Percentiles rank a stretch among this genome's conserved stretches.
phyloP scores from a whole-genome alignment of 2,797 vertebrate genomes.

The Falco novaeseelandiae region DNA sequence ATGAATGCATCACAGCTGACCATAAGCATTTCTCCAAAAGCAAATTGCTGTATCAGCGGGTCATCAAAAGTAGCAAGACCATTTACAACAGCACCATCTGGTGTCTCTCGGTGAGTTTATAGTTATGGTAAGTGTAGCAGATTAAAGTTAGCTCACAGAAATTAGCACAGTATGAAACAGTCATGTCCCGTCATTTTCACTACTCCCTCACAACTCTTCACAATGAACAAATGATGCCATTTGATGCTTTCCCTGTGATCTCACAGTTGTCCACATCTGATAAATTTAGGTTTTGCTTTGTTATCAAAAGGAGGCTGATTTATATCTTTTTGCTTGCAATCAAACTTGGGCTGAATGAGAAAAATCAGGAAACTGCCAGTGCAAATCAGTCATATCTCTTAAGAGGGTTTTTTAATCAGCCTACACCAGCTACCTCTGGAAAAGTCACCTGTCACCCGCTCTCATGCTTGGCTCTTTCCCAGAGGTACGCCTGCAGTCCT shows the following conservation, averaged over 20 bases:
- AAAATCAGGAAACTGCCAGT: neutral
- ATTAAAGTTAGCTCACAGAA: neutral
- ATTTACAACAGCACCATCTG: conserved; percentile 46
- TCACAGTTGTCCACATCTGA: neutral
- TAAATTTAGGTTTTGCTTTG: neutral
- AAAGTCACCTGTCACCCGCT: neutral
- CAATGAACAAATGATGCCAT: neutral
- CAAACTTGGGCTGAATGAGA: neutral
- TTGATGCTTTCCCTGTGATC: neutral
- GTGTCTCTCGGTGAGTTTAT: neutral
- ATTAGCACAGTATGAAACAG: neutral
- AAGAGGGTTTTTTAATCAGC: neutral
- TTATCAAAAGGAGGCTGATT: neutral
- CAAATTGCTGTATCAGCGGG: conserved; percentile 7
- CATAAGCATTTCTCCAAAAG: neutral
- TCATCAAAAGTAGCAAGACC: neutral
- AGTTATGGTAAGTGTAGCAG: neutral
- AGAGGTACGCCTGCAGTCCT: neutral
- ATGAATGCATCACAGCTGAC: neutral
- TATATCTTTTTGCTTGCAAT: neutral
- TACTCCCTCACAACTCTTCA: neutral
- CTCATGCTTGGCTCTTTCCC: neutral
- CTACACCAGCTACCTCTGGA: neutral
- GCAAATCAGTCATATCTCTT: neutral
- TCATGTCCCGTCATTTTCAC: neutral